Conservation (phyloP, 2,113 vertebrate species). For the zebrafish (Danio rerio) region GRCz12tu NC_133184.1:23187001-23187500, state of each 20-base stretch:
- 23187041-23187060: not conserved
- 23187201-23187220: too few species aligned
- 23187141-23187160: slow-evolving; percentile 43
- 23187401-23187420: too few species aligned
- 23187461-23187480: too few species aligned
- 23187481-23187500: too few species aligned
- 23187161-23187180: not conserved
- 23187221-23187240: not conserved
- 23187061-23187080: not conserved
- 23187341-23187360: too few species aligned
- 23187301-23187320: not conserved
- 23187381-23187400: too few species aligned
- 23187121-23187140: not conserved
- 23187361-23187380: too few species aligned
- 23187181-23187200: not conserved
- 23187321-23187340: too few species aligned
- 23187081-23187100: not conserved
- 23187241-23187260: not conserved
- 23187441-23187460: too few species aligned
- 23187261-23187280: not conserved
- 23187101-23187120: not conserved
- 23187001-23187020: not conserved
- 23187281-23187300: not conserved
- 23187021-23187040: not conserved
- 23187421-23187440: too few species aligned